phyloP scores from a whole-genome alignment of 2,113 vertebrate species.

The Thinocorus orbignyianus region DNA sequence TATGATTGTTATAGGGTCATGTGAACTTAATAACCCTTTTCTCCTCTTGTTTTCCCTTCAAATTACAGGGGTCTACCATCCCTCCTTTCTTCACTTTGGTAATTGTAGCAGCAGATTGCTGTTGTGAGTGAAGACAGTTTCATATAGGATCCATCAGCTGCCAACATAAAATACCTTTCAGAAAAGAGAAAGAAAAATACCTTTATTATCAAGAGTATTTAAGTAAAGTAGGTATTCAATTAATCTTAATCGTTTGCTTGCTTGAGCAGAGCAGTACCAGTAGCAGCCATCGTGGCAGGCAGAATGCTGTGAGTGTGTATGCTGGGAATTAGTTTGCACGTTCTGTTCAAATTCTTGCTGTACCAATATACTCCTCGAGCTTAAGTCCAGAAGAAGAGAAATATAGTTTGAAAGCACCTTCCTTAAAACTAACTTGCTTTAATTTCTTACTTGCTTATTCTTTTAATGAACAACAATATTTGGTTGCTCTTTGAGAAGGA shows the following conservation, averaged over 20 bases:
- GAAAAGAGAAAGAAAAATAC: slow-evolving; percentile 60
- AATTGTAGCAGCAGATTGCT: slow-evolving; percentile 67
- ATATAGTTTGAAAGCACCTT: not conserved
- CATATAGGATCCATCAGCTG: slow-evolving; percentile 64
- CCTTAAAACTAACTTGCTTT: not conserved
- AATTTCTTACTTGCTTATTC: not conserved
- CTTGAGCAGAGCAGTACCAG: slow-evolving; percentile 41
- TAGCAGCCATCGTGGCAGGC: slow-evolving; percentile 25
- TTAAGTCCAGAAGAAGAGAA: not conserved
- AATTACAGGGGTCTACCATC: not conserved
- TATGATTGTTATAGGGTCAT: not conserved
- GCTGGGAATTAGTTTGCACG: not conserved
- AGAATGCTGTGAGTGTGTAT: not conserved
- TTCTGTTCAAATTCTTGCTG: not conserved
- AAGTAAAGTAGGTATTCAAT: slow-evolving; percentile 73
- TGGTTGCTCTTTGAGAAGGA: not conserved
- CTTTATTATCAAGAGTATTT: slow-evolving; percentile 73
- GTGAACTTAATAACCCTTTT: not conserved
- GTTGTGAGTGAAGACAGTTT: slow-evolving; percentile 72
- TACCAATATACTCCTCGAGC: not conserved
- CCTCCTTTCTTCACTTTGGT: not conserved
- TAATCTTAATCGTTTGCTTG: slow-evolving; percentile 68
- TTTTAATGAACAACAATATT: not conserved
- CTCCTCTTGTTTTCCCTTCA: not conserved
- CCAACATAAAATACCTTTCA: slow-evolving; percentile 66